These are phyloP conservation scores for Notarius quadriscutis DNA, from an alignment of 2,113 vertebrate genomes.

Conservation along the genomic window DNA sequence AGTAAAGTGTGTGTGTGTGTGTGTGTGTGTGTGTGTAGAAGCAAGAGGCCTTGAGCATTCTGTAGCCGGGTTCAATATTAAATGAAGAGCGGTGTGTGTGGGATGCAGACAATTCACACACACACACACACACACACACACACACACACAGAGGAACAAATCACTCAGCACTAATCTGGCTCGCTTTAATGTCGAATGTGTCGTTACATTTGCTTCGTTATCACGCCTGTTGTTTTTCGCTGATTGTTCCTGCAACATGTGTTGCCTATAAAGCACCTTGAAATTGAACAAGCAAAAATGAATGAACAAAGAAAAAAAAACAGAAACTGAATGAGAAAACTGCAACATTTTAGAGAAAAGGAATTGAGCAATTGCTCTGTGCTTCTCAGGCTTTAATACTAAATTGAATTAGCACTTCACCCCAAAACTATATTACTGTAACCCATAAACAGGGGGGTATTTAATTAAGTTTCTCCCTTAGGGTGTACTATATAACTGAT, in stretches of 20 bases:
- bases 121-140: too few relatives aligned
- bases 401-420: constrained; percentile 22
- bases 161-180: constrained; percentile 59
- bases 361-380: not conserved
- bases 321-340: not conserved
- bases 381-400: constrained; percentile 35
- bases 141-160: constrained; percentile 46
- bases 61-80: not conserved
- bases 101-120: constrained; percentile 29
- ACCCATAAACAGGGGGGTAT: constrained; percentile 43
- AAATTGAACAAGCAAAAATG: constrained; percentile 56
- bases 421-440: constrained; percentile 46
- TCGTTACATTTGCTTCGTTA: constrained; percentile 58
- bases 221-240: constrained; percentile 56
- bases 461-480: constrained; percentile 50
- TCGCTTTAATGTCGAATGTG: constrained; percentile 53
- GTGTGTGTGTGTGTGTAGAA: not conserved
- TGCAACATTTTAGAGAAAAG: not conserved
- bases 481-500: constrained; percentile 59
- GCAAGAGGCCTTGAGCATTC: constrained; percentile 8
- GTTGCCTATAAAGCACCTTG: constrained; percentile 63
- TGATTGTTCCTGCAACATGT: constrained; percentile 57
- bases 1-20: too few relatives aligned
- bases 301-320: constrained; percentile 46
- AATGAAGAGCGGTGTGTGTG: not conserved